Evolutionary conservation across 2,797 vertebrate species (phyloP), one percentile per base, ranked within the genome.

Genomic region (Notolabrus celidotus): DNA sequence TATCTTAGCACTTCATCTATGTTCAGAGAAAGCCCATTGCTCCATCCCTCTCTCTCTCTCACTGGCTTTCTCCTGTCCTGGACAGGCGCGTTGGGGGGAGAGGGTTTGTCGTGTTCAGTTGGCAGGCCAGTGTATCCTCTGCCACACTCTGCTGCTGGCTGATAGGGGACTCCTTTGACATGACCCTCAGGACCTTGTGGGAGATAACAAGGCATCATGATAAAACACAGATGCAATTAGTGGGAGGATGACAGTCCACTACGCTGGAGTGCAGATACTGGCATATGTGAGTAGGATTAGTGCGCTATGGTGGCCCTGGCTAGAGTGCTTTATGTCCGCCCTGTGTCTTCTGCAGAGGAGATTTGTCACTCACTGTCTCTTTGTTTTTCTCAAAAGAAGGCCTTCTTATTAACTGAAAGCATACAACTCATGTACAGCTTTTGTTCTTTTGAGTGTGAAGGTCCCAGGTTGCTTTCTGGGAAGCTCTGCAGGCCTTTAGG

Each of bases 141-240:
- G 41, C 61, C 60, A 70, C 84, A 69, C 64, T 83, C 42, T 69
- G 43, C 69, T 56, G 42, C 33, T 74, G 69, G 52, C 84, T 86
- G 85, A 87, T 80, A 79, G 77, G 58, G 55, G 50, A 74, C 67
- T 50, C 75, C 55, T 77, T 39, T 90, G 82, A 89, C 82, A 81
- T 77, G 80, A 87, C 81, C 72, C 58, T 29, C 46, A 76, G 19
- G 86, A 83, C 86, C 78, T 70, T 82, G 67, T 33, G 36, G 62
- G 65, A 89, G 88, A 92, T 92, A 89, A 87, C 79, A 77, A 87
- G 77, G 75, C 72, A 86, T 86, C 67, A 70, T 80, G 88, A 92
- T 91, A 90, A 89, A 87, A 85, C 77, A 87, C 72, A 82, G 81
- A 80, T 55, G 39, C 90, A 92, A 88, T 92, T 89, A 89, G 79